phyloP scores from a whole-genome alignment of 2,888 invertebrate species.

The Amphipyra tragopoginis region DNA sequence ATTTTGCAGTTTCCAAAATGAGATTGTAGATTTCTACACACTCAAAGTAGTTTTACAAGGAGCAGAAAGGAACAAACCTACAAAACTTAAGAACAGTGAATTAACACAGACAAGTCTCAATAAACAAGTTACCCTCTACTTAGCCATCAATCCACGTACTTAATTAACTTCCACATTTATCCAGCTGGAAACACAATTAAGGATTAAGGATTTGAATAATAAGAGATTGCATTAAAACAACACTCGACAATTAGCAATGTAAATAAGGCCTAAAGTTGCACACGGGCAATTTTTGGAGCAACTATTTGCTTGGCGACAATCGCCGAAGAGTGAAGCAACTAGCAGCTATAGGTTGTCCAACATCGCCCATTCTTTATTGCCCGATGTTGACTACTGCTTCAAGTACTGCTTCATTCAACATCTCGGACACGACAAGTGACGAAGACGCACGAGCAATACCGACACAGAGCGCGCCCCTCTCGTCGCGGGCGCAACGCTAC shows the following conservation, averaged over 20 bases:
- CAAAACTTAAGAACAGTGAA: neutral
- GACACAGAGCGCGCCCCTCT: too few species aligned
- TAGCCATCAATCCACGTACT: constrained; percentile 66
- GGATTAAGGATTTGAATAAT: constrained; percentile 61
- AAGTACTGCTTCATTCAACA: too few species aligned
- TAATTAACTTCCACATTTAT: constrained; percentile 65
- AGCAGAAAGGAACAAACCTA: neutral
- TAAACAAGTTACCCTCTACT: constrained; percentile 19
- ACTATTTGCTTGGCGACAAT: too few species aligned
- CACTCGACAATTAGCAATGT: constrained; percentile 69
- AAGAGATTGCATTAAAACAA: constrained; percentile 66
- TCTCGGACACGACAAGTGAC: too few species aligned
- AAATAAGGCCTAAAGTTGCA: constrained; percentile 53
- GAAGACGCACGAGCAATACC: too few species aligned
- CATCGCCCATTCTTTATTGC: too few species aligned
- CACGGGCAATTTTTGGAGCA: too few species aligned
- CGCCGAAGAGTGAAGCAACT: too few species aligned
- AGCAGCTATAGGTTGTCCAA: too few species aligned
- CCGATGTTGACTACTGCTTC: constrained; percentile 5
- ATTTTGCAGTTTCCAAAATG: too few species aligned
- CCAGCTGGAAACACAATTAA: constrained; percentile 59
- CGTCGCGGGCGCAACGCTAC: too few species aligned
- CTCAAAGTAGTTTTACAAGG: neutral
- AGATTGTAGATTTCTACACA: too few species aligned
- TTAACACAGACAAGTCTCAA: constrained; percentile 2